Percentiles rank a stretch among this genome's conserved stretches.
Conservation (phyloP, 2,113 vertebrate species). For the Spea multiplicata region DNA sequence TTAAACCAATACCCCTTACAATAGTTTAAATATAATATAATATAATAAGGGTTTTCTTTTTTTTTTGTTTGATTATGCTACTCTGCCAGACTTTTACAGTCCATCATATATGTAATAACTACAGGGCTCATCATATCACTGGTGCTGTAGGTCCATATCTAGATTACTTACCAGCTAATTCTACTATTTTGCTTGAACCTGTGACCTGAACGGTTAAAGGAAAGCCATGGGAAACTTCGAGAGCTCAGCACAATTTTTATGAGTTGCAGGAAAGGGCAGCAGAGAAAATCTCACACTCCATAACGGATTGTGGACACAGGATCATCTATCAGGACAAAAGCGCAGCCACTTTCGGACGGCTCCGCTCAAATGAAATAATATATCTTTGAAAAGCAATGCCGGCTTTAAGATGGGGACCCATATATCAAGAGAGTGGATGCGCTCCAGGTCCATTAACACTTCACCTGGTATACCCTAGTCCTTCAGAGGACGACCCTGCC, state of each 20-base stretch:
- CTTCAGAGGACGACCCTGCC: constrained; percentile 69
- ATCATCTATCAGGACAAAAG: constrained; percentile 99
- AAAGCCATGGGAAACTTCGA: constrained; percentile 67
- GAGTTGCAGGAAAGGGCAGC: constrained; percentile 72
- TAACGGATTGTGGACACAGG: constrained; percentile 84
- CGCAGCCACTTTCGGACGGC: constrained; percentile 89
- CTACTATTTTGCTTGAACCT: constrained; percentile 20
- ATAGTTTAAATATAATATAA: no score
- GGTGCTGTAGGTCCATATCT: neutral
- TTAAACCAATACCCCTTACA: no score
- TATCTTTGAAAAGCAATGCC: constrained; percentile 99
- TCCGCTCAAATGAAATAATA: constrained; percentile 99
- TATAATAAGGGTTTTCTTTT: no score
- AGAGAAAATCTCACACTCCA: constrained; percentile 84
- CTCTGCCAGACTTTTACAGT: no score
- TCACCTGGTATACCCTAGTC: constrained; percentile 86
- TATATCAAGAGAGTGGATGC: constrained; percentile 99
- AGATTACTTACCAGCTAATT: neutral
- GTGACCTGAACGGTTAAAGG: constrained; percentile 43
- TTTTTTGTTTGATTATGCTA: no score
- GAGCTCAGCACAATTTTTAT: constrained; percentile 81
- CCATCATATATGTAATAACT: no score
- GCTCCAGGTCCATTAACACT: constrained; percentile 99
- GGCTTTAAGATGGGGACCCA: constrained; percentile 86
- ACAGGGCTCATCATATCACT: no score